Evolutionary conservation across 2,797 vertebrate genomes (phyloP), one percentile per base, ranked within the genome.

Genomic region (Avahi laniger): DNA sequence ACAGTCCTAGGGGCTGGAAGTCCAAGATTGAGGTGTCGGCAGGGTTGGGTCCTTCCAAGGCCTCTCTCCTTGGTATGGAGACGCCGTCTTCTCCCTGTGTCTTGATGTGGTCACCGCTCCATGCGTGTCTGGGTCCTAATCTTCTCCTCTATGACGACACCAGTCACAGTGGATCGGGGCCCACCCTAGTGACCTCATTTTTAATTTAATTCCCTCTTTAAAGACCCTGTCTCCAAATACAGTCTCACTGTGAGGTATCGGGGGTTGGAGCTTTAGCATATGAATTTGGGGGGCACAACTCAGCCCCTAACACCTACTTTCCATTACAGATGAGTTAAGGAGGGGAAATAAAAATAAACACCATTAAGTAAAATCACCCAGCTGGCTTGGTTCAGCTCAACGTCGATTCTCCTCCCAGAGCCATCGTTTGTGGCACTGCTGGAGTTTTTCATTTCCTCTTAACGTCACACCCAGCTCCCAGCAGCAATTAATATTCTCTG

Each of bases 301-400:
- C 30, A 26, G 35, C n/a, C 26, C 18, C 10, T 13, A 41, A 41
- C 28, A 43, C 20, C 28, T 2, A 1, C 30, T 57, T 73, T 30
- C 46, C 11, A 2, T 17, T 5, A 20, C 0, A 0, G 1, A 3
- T 1, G 70, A 35, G 24, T n/a, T 41, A n/a, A 38, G n/a, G 57
- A 67, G 1, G n/a, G 63, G 50, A 48, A 30, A 48, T 0, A n/a
- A 54, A 35, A 48, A 46, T 30, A 43, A 48, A 2, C 12, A 65
- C 14, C 35, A 28, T 7, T 15, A 43, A 35, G 11, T 4, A 3
- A 28, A 94, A 57, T 24, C 11, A 8, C 7, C 43, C 57, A 0
- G 46, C n/a, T 35, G 35, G 69, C 52, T 30, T 33, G 0, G 46
- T 61, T 14, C 11, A 5, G n/a, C 69, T 43, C n/a, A 1, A 22